A percentile compares a stretch with the other conserved stretches of the same genome.
Evolutionary conservation across 2,797 vertebrate genomes (phyloP).

Genomic region (Gymnothorax reevesii): DNA sequence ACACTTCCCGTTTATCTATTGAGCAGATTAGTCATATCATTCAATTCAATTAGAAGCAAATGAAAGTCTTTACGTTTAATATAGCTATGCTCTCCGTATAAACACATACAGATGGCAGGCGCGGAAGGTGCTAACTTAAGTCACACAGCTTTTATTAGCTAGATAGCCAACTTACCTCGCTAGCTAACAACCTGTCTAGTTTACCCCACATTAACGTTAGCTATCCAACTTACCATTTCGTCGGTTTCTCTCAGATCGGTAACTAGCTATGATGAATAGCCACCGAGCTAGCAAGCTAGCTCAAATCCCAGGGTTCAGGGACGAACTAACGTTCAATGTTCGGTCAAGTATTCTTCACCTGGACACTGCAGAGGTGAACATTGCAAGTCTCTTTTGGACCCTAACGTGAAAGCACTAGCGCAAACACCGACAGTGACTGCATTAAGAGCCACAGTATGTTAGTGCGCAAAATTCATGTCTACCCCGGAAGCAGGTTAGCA

Average conservation of each 20-base stretch:
- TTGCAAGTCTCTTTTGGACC: conserved; percentile 49
- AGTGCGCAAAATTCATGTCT: no score
- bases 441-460: neutral
- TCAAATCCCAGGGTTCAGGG: neutral
- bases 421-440: conserved; percentile 33
- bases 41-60: neutral
- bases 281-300: conserved; percentile 22
- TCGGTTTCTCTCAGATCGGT: no score
- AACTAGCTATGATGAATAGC: neutral
- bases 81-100: neutral
- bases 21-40: neutral
- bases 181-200: neutral
- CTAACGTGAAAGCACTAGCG: conserved; percentile 28
- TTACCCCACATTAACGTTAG: neutral
- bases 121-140: conserved; percentile 1
- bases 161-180: neutral
- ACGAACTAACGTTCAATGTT: neutral
- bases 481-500: no score
- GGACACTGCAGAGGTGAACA: conserved; percentile 38
- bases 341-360: conserved; percentile 7
- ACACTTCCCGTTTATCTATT: neutral
- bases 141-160: neutral
- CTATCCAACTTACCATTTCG: conserved; percentile 54
- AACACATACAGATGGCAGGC: conserved; percentile 36
- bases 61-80: neutral